Base-by-base conservation (phyloP, 2,888 invertebrate genomes). In the Notodonta dromedarius region DNA sequence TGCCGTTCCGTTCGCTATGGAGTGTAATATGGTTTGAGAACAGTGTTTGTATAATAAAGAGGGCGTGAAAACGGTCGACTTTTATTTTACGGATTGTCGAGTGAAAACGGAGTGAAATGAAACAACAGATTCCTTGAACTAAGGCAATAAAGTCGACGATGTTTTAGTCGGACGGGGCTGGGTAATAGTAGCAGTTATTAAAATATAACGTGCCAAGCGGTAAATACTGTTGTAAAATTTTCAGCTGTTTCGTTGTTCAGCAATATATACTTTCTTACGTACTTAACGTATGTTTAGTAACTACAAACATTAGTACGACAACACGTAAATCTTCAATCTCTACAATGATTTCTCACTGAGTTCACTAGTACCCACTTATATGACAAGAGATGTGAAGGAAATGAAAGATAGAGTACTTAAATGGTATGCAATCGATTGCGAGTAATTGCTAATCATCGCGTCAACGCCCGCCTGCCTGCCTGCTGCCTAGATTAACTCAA, bases 391-490 rank as follows among this genome's bases (percentile, higher is more conserved):
- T 80, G 73, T 67, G 74, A 77, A 84, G 89, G 89, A 90, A 90
- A 88, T 88, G 80, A 84, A 87, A 85, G 79, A 80, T 75, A 78
- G 79, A 78, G 79, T 71, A 77, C 76, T 80, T 81, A 86, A 87
- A 87, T 87, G 85, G 84, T 83, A 81, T 72, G 84, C 86, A 86
- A 85, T 87, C 86, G 84, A 78, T 73, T 83, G 79, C 76, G 81
- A 79, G 84, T 86, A 86, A 90, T 89, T 87, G 87, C 81, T 86
- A 85, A 90, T 88, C 85, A 76, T 73, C 74, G 78, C 74, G 73
- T 66, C 71, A 77, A 69, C 78, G 78, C 79, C 78, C 73, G 75
- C 66, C 24, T 24, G 24, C 24, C 24, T 24, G 24, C 24, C 24
- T 24, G 2, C 24, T 24, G 24, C 24, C 69, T 70, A 76, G 74